Base-by-base conservation (phyloP, 2,113 vertebrate species). In the Nothobranchius furzeri region DNA sequence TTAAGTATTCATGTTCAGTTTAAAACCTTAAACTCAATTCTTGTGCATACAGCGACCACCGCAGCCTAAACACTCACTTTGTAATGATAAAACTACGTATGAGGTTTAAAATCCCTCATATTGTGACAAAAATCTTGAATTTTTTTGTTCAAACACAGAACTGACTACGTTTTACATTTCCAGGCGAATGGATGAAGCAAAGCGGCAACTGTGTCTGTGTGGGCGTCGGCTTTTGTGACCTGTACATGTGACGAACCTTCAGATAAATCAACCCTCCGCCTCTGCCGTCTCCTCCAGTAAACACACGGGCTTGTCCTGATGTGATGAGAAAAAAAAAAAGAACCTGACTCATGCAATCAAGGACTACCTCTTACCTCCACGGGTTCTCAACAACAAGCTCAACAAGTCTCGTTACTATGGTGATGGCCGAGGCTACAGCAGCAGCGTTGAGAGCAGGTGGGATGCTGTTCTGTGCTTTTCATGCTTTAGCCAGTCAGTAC, bases 401-500 rank as follows among this genome's bases (percentile, higher is more conserved):
- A 15, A 55, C 30, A 7, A 24, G 57, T 64, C 58, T 56, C 12
- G 84, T 91, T 62, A 52, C 90, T 87, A 90, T 91, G 87, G 87
- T 6, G 75, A 92, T 86, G 7, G 36, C 4, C 7, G 14, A 1
- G 57, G 60, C 68, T 59, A 46, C 58, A 80, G 60, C 42, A 62
- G 61, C 43, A 83, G 58, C 68, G 54, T 57, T 46, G 57, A 60
- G 73, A 40, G 13, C 37, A 40, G 37, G 43, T 12, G 9, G 12
- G 43, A 45, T 45, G 9, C 30, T 45, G 3, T 45, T 45, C 43
- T 45, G 43, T 45, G 43, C 43, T 45, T 45, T 10, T 2, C 1
- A 13, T 45, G 6, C 9, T 40, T 40, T 40, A 40, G 35, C 2
- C 20, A 54, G 12, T 68, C 60, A 68, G 76, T 9, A 47, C 49